These are phyloP conservation scores for Brachyopa scutellaris DNA, from an alignment of 2,888 invertebrate species.

Conservation along the genomic window DNA sequence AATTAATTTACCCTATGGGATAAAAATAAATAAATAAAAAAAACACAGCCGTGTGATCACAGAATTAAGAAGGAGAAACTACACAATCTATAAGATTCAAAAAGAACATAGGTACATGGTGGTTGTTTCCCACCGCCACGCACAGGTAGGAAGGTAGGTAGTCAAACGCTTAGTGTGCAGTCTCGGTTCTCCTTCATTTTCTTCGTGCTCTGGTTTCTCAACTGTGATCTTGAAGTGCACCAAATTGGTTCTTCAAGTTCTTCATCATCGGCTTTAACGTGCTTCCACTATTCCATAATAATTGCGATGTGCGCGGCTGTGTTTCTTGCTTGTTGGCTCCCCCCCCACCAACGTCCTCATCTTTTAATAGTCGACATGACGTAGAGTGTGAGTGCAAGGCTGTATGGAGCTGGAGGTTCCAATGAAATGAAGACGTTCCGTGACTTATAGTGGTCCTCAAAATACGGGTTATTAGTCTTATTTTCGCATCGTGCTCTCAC, in stretches of 20 bases:
- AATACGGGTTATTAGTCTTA: conserved; percentile 70
- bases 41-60: background rate
- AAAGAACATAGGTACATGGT: conserved; percentile 43
- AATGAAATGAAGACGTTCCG: conserved; percentile 70
- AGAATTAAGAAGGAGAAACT: conserved; percentile 36
- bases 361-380: conserved; percentile 66
- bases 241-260: conserved; percentile 67
- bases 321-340: conserved; percentile 38
- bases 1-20: conserved; percentile 4
- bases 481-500: conserved; percentile 67
- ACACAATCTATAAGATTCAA: conserved; percentile 31
- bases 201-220: conserved; percentile 50
- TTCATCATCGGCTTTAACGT: conserved; percentile 68
- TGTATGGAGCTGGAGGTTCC: conserved; percentile 55
- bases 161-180: conserved; percentile 63
- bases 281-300: conserved; percentile 70
- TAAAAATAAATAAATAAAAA: background rate
- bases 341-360: no score
- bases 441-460: conserved; percentile 70
- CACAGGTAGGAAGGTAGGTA: conserved; percentile 66
- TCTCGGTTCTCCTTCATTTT: conserved; percentile 55
- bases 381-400: conserved; percentile 57
- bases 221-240: conserved; percentile 55
- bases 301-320: conserved; percentile 54
- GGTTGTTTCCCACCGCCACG: conserved; percentile 35